Conservation (phyloP, 2,888 invertebrate species). For the Tubulanus polymorphus region DNA sequence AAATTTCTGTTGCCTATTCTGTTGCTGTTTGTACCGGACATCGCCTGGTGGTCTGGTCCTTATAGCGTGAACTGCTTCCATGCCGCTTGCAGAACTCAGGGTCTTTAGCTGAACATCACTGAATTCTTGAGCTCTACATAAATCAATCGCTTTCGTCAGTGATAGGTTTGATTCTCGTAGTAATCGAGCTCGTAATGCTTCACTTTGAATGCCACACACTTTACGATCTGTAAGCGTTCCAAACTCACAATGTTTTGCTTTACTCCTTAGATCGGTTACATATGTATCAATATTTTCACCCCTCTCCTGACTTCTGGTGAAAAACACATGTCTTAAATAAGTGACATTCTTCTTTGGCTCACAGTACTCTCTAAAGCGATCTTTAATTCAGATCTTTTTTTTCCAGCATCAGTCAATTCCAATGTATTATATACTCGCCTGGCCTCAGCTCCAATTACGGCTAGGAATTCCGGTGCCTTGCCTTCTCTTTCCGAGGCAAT, state of each 20-base stretch:
- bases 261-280: neutral
- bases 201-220: neutral
- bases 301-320: neutral
- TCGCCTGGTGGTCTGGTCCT: neutral
- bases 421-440: no score
- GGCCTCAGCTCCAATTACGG: no score
- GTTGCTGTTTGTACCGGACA: neutral
- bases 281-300: neutral
- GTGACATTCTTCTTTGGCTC: neutral
- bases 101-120: neutral
- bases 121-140: neutral
- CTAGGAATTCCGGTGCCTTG: no score
- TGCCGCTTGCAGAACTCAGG: neutral
- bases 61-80: neutral
- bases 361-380: neutral
- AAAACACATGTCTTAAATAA: neutral
- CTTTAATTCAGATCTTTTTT: no score
- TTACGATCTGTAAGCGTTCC: neutral
- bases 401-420: no score
- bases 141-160: neutral
- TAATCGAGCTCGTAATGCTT: neutral
- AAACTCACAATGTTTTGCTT: neutral
- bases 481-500: no score
- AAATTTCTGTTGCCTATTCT: no score
- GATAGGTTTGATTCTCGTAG: neutral